Conservation (phyloP, 2,888 invertebrate species). For the Drosophila neotestacea region DNA sequence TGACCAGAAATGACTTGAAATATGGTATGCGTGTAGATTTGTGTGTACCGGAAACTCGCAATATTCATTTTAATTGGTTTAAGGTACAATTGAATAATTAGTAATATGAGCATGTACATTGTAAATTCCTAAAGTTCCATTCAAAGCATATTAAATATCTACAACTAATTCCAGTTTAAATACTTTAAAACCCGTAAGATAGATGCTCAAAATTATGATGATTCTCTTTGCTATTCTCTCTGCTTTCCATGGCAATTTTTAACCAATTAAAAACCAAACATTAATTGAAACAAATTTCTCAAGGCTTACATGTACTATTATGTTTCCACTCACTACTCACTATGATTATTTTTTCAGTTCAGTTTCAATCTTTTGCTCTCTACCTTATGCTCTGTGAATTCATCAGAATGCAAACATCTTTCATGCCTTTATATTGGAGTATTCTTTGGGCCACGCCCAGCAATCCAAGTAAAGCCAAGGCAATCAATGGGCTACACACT, state of each 20-base stretch:
- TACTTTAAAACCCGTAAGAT: neutral
- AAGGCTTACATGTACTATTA: neutral
- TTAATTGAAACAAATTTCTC: conserved; percentile 50
- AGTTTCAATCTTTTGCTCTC: conserved; percentile 3
- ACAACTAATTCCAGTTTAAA: neutral
- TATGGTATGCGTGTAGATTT: neutral
- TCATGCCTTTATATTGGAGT: conserved; percentile 35
- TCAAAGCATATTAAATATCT: neutral
- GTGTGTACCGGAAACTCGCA: conserved; percentile 2
- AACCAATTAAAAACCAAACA: conserved; percentile 56
- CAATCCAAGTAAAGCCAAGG: conserved; percentile 20
- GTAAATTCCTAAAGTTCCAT: neutral
- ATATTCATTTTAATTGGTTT: neutral
- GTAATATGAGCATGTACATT: neutral
- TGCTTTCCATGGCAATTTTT: conserved; percentile 21
- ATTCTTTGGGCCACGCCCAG: neutral
- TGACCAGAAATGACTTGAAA: conserved; percentile 15
- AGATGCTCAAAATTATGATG: neutral
- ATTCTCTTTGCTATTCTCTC: conserved; percentile 6
- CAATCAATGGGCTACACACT: conserved; percentile 53
- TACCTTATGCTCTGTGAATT: conserved; percentile 22
- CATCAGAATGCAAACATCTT: conserved; percentile 62
- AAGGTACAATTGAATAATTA: conserved; percentile 3
- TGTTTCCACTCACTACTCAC: conserved; percentile 6
- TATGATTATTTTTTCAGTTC: conserved; percentile 13